These are phyloP conservation scores for Castor canadensis DNA, from an alignment of 2,113 vertebrate genomes.

Conservation along the genomic window DNA sequence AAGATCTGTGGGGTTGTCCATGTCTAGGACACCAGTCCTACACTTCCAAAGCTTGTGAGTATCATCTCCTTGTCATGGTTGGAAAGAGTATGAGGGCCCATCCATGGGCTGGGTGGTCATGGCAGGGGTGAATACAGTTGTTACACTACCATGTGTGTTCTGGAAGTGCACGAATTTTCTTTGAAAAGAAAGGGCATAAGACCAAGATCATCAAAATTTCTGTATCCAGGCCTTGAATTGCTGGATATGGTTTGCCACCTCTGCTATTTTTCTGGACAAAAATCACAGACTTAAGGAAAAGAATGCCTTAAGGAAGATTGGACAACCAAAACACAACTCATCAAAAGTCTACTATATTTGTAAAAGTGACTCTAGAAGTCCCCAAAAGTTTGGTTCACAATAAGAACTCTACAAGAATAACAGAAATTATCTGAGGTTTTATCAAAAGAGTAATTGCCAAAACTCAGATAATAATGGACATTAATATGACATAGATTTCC, in stretches of 20 bases:
- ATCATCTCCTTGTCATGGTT: background rate
- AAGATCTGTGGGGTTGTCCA: background rate
- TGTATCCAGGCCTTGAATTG: background rate
- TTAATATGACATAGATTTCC: conserved; percentile 95
- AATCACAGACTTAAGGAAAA: background rate
- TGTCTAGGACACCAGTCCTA: background rate
- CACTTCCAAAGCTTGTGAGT: background rate
- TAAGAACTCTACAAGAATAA: conserved; percentile 89
- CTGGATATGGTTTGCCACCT: background rate
- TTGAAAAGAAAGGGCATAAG: conserved; percentile 92
- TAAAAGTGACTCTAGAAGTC: conserved; percentile 89
- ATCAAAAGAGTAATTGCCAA: conserved; percentile 92
- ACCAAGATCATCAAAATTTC: conserved; percentile 90
- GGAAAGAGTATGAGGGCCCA: background rate
- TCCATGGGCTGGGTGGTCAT: conserved; percentile 62
- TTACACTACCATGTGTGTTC: conserved; percentile 87
- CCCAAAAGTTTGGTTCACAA: conserved; percentile 92
- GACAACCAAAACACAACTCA: background rate
- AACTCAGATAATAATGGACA: conserved; percentile 94
- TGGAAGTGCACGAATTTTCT: conserved; percentile 85
- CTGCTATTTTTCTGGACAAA: background rate
- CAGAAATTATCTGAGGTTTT: conserved; percentile 92
- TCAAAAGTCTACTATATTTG: background rate
- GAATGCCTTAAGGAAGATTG: background rate
- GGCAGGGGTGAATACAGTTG: conserved; percentile 87